Percentiles rank a stretch among this genome's conserved stretches.
phyloP scores from a whole-genome alignment of 2,113 vertebrate species.

The Notothenia rossii region DNA sequence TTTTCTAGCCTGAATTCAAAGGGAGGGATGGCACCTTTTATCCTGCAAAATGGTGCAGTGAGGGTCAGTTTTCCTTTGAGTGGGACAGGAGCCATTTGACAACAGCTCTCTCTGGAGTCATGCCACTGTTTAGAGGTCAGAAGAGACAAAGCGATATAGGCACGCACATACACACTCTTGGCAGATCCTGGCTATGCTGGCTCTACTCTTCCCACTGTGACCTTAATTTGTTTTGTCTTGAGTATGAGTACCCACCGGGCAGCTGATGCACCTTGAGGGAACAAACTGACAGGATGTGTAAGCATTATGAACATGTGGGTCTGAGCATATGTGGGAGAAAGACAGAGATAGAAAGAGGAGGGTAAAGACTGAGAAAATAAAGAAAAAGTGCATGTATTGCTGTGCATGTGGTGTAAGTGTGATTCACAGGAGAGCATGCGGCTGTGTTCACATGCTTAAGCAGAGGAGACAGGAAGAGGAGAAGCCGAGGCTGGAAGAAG shows the following conservation, averaged over 20 bases:
- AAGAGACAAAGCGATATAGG: slow-evolving; percentile 29
- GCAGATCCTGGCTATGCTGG: slow-evolving; percentile 53
- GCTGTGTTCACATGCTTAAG: slow-evolving; percentile 47
- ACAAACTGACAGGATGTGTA: slow-evolving; percentile 62
- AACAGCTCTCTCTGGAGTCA: slow-evolving; percentile 52
- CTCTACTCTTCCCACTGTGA: slow-evolving; percentile 75
- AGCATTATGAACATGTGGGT: slow-evolving; percentile 37
- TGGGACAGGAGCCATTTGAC: slow-evolving; percentile 51
- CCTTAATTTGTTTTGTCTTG: slow-evolving; percentile 86
- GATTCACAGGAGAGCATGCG: slow-evolving; percentile 35
- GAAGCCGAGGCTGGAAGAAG: slow-evolving; percentile 36
- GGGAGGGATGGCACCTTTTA: slow-evolving; percentile 47
- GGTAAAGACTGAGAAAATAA: neutral
- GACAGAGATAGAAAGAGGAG: neutral
- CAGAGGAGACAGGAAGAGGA: slow-evolving; percentile 49
- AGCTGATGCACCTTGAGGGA: slow-evolving; percentile 72
- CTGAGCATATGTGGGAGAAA: slow-evolving; percentile 42
- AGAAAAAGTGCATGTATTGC: neutral
- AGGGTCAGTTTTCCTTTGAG: slow-evolving; percentile 55
- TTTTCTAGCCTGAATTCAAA: slow-evolving; percentile 50
- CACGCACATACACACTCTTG: slow-evolving; percentile 47
- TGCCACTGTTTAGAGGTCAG: slow-evolving; percentile 65
- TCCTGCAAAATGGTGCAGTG: slow-evolving; percentile 55
- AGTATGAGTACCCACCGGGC: slow-evolving; percentile 71
- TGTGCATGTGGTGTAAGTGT: neutral